Base-by-base conservation (phyloP, 2,888 invertebrate genomes). In the Horisme vitalbata region DNA sequence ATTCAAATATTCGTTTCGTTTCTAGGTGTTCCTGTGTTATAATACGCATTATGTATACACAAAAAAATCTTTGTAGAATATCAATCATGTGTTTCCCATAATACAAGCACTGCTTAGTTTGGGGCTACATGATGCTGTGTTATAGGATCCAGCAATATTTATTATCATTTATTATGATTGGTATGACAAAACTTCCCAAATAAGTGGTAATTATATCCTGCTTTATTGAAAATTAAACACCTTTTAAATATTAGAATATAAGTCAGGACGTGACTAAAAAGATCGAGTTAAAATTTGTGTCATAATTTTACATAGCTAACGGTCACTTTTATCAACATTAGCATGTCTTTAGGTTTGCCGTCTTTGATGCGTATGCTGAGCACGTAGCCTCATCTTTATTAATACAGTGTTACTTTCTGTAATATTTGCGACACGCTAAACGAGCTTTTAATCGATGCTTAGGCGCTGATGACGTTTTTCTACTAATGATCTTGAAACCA, bases 341-440 rank as follows among this genome's bases (percentile, higher is more conserved):
- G 66, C 74, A 79, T 74, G 74, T 74, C 69, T 75, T 73, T 55
- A 74, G 67, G 71, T 57, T 67, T 61, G 55, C 26, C 46, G 51
- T 51, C 68, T 72, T 66, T 58, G 56, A 18, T 39, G 48, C 55
- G 71, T 73, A 83, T 75, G 75, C 80, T 48, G 61, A 65, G 62
- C 85, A 79, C 80, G 83, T 59, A 52, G 57, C 57, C 68, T 72
- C 76, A 72, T 77, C 76, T 81, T 77, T 78, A 82, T 79, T 75
- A 79, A 79, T 65, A 62, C 63, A 64, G 65, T 57, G 66, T 59
- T 68, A 66, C 68, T 71, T 72, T 67, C 58, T 72, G 73, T 75
- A 71, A 72, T 71, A 73, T 73, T 71, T 70, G 58, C 64, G 69
- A 63, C 70, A 60, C 61, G 69, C 58, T 61, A 59, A 45, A 56